Conservation (phyloP, 2,888 invertebrate genomes). For the Sicus ferrugineus region DNA sequence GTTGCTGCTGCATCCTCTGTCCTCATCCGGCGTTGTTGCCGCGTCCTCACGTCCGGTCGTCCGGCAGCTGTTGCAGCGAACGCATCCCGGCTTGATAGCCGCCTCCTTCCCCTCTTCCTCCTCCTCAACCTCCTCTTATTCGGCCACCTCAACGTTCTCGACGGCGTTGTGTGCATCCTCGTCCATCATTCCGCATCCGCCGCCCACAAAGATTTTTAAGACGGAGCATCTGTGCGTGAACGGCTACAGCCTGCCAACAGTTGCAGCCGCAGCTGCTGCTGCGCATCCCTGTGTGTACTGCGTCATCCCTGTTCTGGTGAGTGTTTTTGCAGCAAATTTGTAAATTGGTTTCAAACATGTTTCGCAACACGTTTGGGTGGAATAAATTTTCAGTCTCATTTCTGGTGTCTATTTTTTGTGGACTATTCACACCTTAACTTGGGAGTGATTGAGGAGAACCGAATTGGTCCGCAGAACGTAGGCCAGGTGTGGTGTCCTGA, state of each 20-base stretch:
- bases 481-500: too few relatives aligned
- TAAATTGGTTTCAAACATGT: too few relatives aligned
- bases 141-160: slow-evolving; percentile 51
- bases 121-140: slow-evolving; percentile 38
- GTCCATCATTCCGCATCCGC: slow-evolving; percentile 59
- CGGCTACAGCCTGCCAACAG: slow-evolving; percentile 60
- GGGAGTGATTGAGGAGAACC: too few relatives aligned
- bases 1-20: slow-evolving; percentile 38
- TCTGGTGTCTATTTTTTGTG: too few relatives aligned
- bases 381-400: too few relatives aligned
- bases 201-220: slow-evolving; percentile 61
- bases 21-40: slow-evolving; percentile 29
- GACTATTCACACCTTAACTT: too few relatives aligned
- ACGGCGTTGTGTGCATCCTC: slow-evolving; percentile 32
- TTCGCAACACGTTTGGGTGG: too few relatives aligned
- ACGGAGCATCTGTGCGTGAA: slow-evolving; percentile 61
- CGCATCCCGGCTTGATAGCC: too few relatives aligned
- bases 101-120: slow-evolving; percentile 31
- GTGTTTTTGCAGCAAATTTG: slow-evolving; percentile 38
- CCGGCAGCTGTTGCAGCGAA: slow-evolving; percentile 24
- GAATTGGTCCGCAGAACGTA: too few relatives aligned
- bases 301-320: slow-evolving; percentile 63
- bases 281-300: slow-evolving; percentile 63
- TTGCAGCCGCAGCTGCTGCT: slow-evolving; percentile 57
- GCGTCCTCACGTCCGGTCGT: not conserved